These are phyloP conservation scores for Pantala flavescens DNA, from an alignment of 1,140 invertebrate genomes.

Conservation along the genomic window DNA sequence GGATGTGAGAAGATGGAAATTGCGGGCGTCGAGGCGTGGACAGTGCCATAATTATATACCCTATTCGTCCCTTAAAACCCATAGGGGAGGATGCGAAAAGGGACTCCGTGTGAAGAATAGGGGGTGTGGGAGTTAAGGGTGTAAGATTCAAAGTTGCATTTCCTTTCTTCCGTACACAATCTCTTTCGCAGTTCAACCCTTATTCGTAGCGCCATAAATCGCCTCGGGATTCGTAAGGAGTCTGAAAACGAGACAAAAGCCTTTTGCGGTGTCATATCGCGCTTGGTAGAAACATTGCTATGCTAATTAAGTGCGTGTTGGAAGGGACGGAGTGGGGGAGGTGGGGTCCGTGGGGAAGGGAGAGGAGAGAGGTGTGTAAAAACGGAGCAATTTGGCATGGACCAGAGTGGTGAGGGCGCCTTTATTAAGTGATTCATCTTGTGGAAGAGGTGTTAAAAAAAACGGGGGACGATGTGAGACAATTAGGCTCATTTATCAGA, in stretches of 20 bases:
- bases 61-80: background rate
- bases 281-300: background rate
- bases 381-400: background rate
- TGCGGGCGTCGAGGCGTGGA: background rate
- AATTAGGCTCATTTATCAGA: background rate
- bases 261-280: slow-evolving; percentile 7
- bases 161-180: background rate
- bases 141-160: slow-evolving; percentile 10
- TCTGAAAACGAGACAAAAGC: background rate
- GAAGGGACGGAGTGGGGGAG: background rate
- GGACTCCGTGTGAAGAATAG: background rate
- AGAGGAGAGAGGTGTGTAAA: background rate
- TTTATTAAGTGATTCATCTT: slow-evolving; percentile 8
- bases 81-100: background rate
- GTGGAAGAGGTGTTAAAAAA: background rate
- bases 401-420: background rate
- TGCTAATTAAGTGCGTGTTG: background rate
- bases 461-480: background rate
- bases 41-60: slow-evolving; percentile 3
- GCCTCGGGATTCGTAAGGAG: background rate
- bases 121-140: background rate
- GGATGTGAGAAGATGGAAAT: background rate
- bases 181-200: background rate
- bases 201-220: background rate
- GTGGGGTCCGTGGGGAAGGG: background rate